A percentile compares a stretch with the other conserved stretches of the same genome.
phyloP scores from a whole-genome alignment of 2,888 invertebrate species.

The Philaethria dido region DNA sequence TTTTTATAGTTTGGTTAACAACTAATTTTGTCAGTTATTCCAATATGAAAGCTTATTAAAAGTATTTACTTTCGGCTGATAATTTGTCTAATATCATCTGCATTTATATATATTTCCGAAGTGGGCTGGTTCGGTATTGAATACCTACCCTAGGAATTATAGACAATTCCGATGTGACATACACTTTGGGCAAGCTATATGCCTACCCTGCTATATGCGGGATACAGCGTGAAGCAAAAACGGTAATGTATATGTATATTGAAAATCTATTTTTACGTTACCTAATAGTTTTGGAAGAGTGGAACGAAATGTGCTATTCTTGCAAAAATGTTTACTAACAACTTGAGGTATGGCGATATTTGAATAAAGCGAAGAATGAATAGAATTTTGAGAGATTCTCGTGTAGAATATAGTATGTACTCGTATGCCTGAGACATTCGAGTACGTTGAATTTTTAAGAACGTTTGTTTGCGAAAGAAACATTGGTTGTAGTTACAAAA shows the following conservation, averaged over 20 bases:
- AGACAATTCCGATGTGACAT: too few relatives aligned
- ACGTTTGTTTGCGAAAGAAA: not conserved
- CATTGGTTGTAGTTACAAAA: not conserved
- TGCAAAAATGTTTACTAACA: constrained; percentile 24
- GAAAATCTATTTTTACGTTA: not conserved
- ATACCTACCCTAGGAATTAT: too few relatives aligned
- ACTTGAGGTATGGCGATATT: constrained; percentile 15
- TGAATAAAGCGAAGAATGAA: constrained; percentile 23
- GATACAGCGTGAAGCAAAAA: too few relatives aligned
- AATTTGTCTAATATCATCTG: too few relatives aligned
- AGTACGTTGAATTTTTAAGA: not conserved
- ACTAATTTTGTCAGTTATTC: too few relatives aligned
- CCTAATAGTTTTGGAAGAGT: not conserved
- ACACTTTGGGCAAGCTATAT: too few relatives aligned
- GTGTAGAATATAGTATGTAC: not conserved
- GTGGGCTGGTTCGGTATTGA: too few relatives aligned
- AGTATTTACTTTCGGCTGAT: too few relatives aligned
- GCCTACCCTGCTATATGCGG: too few relatives aligned
- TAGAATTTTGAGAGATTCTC: not conserved
- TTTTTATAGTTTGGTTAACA: too few relatives aligned
- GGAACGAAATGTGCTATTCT: constrained; percentile 14
- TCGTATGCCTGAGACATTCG: not conserved
- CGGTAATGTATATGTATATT: not conserved
- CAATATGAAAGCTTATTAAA: too few relatives aligned
- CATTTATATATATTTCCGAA: too few relatives aligned